Base-by-base conservation (phyloP, 2,888 invertebrate species). In the Cephus runcator region DNA sequence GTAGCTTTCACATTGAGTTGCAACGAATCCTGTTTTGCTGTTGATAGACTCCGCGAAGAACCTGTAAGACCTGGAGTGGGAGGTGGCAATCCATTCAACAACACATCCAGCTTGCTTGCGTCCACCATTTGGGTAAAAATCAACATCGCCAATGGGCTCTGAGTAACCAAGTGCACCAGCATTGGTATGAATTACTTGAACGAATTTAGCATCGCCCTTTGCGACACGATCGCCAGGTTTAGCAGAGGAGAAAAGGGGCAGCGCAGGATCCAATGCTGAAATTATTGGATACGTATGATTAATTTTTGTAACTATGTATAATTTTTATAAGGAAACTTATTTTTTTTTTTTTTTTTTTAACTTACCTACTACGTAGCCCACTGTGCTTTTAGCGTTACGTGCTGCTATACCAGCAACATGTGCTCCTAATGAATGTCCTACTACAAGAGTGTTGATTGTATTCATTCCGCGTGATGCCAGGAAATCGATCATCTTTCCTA, bases 371-470 rank as follows among this genome's bases (percentile, higher is more conserved):
- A 88, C 78, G 77, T 85, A 85, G 35, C 82, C 80, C 6, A 88
- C 81, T 31, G 76, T 84, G 11, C 71, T 69, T 0, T 79, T 81
- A 11, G 85, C 79, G 40, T 87, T 81, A 69, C 83, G 83, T 11
- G 84, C 87, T n/a, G 88, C 85, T 15, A 90, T 77, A 56, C 90
- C 90, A 78, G 85, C 84, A 4, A 90, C 81, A 73, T 90, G 90
- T 9, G 87, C 90, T 4, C 90, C 90, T 4, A 90, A 84, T 1
- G 90, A 90, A 75, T 90, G 90, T 11, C 90, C 90, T n/a, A 86
- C 82, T 11, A 89, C 77, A 23, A 83, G 84, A 0, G 86, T 84
- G 0, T 79, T 15, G 0, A 84, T 82, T 1, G 82, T 4, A 74
- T 88, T 78, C 77, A 85, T 77, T 15, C 88, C 88, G 34, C 85